A percentile compares a stretch with the other conserved stretches of the same genome.
Conservation (phyloP, 2,113 vertebrate species). For the Xenotilapia caudafasciata region DNA sequence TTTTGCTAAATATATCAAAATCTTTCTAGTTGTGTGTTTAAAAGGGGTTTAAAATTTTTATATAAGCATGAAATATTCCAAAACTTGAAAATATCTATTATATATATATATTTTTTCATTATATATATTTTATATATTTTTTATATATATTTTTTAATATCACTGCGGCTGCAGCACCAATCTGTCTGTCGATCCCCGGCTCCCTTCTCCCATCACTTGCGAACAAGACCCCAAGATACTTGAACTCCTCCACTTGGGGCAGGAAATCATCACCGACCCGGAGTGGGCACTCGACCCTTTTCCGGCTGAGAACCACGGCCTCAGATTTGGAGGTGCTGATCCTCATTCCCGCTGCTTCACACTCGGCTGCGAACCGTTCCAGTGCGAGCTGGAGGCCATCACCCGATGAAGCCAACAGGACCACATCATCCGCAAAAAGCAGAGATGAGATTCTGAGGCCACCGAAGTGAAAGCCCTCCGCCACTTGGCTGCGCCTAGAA, state of each 20-base stretch:
- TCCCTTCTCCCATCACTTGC: too few species aligned
- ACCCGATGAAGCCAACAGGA: neutral
- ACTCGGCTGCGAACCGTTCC: fast-evolving
- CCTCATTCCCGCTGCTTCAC: neutral
- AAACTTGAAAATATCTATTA: neutral
- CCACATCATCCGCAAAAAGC: too few species aligned
- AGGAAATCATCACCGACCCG: too few species aligned
- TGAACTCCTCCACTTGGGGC: too few species aligned
- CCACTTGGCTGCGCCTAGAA: neutral
- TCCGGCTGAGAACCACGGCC: fast-evolving
- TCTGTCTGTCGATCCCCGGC: too few species aligned
- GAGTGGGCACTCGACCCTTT: neutral
- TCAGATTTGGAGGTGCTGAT: neutral
- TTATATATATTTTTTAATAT: neutral
- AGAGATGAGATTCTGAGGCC: too few species aligned
- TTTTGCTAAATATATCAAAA: neutral
- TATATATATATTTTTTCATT: fast-evolving
- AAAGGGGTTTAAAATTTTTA: neutral
- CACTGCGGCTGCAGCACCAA: neutral
- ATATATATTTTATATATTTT: too few species aligned
- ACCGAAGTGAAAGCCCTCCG: too few species aligned
- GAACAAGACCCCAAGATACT: too few species aligned
- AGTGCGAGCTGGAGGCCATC: fast-evolving
- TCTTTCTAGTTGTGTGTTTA: neutral
- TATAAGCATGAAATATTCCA: neutral